Percentiles rank a stretch among this genome's conserved stretches.
Evolutionary conservation across 2,113 vertebrate species (phyloP).

Genomic region (Vulpes ferrilata): DNA sequence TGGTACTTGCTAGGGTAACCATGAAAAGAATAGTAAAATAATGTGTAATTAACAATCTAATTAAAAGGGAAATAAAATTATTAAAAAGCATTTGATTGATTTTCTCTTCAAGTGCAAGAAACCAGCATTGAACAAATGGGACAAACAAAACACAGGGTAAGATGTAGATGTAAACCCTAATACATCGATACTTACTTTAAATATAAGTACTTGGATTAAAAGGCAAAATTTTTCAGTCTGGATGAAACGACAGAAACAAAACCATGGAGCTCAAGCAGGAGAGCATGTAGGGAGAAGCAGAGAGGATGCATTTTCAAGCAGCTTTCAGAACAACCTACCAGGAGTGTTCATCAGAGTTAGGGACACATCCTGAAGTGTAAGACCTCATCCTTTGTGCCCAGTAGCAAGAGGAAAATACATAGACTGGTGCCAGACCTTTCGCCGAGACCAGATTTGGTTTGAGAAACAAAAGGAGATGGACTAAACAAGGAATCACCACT

Average conservation of each 20-base stretch:
- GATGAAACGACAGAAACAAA: neutral
- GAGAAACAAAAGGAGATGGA: neutral
- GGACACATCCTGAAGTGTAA: neutral
- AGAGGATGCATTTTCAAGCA: neutral
- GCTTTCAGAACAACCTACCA: neutral
- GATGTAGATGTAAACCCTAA: neutral
- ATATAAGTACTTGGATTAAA: neutral
- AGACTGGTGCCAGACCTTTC: neutral
- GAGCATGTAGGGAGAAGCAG: neutral
- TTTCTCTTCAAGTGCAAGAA: constrained; percentile 7
- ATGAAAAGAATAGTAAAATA: neutral
- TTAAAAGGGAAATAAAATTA: constrained; percentile 29
- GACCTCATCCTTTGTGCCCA: neutral
- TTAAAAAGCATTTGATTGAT: constrained; percentile 28
- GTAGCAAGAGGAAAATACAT: neutral
- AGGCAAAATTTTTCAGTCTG: neutral
- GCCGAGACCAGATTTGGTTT: neutral
- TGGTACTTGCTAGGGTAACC: constrained; percentile 27
- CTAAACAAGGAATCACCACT: neutral
- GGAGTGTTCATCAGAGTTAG: neutral
- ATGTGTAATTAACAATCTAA: neutral
- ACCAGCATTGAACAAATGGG: neutral
- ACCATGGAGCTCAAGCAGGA: neutral
- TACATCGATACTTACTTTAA: neutral
- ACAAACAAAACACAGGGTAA: neutral